Evolutionary conservation across 2,113 vertebrate genomes (phyloP).

Genomic region (Tachysurus vachellii): DNA sequence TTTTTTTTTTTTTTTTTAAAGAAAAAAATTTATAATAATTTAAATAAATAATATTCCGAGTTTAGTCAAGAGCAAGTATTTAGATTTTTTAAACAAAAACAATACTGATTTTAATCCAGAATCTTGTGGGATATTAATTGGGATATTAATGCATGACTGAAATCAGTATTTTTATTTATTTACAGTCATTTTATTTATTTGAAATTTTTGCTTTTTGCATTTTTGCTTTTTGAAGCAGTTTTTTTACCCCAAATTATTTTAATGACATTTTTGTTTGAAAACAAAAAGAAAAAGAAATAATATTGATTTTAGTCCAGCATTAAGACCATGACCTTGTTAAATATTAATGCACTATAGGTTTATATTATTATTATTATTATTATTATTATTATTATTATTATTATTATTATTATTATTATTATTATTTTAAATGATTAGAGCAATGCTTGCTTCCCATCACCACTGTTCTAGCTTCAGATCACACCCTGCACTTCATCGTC

Average conservation of each 20-base stretch:
- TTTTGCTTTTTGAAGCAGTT: neutral
- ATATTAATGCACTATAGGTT: neutral
- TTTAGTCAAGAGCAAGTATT: neutral
- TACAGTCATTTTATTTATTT: too few relatives aligned
- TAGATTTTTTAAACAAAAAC: too few relatives aligned
- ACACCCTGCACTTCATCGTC: slow-evolving; percentile 17
- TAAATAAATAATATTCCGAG: too few relatives aligned
- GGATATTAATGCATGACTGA: too few relatives aligned
- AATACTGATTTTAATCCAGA: too few relatives aligned
- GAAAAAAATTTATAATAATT: neutral
- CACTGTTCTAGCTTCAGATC: neutral
- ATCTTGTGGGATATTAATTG: too few relatives aligned
- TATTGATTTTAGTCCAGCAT: neutral
- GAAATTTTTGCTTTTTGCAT: too few relatives aligned
- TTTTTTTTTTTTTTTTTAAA: too few relatives aligned
- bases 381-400: too few relatives aligned
- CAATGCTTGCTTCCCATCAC: neutral
- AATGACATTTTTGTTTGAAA: neutral
- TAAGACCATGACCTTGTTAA: neutral
- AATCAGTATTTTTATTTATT: too few relatives aligned
- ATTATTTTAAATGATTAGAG: neutral
- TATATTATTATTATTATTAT: neutral
- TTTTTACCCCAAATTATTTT: neutral
- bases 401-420: too few relatives aligned
- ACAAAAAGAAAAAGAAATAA: neutral